Conservation (phyloP, 2,113 vertebrate genomes). For the Campylomormyrus numenius region DNA sequence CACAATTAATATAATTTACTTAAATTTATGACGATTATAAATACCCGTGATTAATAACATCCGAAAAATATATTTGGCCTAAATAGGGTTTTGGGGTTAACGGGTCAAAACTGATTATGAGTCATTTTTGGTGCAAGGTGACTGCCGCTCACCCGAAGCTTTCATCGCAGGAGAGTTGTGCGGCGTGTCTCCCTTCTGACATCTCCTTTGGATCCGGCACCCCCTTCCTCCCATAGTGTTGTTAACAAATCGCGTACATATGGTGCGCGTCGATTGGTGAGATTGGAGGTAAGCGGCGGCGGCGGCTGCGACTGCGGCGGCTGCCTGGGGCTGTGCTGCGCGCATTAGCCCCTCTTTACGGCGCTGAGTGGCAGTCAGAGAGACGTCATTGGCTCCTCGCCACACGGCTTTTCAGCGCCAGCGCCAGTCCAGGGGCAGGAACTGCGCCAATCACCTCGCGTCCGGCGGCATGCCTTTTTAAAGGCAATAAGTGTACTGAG, state of each 20-base stretch:
- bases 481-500: conserved; percentile 51
- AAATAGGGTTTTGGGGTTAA: background rate
- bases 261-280: conserved; percentile 24
- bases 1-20: background rate
- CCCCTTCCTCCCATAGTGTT: background rate
- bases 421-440: conserved; percentile 30
- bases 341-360: conserved; percentile 38
- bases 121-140: background rate
- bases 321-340: conserved; percentile 28
- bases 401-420: conserved; percentile 25
- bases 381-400: conserved; percentile 42
- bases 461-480: conserved; percentile 40
- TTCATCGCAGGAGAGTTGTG: background rate
- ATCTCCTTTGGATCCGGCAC: background rate
- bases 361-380: conserved; percentile 39
- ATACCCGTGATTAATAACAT: background rate
- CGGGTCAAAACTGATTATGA: background rate
- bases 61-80: background rate
- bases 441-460: conserved; percentile 56
- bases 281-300: conserved; percentile 22
- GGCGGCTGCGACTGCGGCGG: conserved; percentile 4
- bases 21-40: background rate
- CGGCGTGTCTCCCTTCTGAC: background rate
- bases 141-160: background rate
- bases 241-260: conserved; percentile 21